Percentiles rank a stretch among this genome's conserved stretches.
Evolutionary conservation across 2,113 vertebrate species (phyloP).

Genomic region (Paradoxurus hermaphroditus): DNA sequence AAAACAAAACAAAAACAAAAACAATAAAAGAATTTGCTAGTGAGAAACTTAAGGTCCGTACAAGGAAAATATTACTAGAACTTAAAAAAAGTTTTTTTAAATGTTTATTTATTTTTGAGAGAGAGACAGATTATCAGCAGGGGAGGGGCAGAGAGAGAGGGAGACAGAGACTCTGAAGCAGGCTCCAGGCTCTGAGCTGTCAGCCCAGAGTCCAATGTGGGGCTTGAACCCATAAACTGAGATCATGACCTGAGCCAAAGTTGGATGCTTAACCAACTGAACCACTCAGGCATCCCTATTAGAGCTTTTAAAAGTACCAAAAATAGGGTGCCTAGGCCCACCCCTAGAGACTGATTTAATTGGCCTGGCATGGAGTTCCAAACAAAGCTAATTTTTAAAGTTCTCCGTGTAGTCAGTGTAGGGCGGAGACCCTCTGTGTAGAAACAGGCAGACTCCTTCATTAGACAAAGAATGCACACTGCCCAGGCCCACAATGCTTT

Average conservation of each 20-base stretch:
- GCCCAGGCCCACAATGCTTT: neutral
- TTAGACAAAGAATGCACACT: rapidly evolving
- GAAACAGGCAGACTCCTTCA: neutral
- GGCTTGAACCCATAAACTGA: too few species aligned
- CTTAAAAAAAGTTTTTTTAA: neutral
- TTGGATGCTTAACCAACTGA: too few species aligned
- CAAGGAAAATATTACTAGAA: neutral
- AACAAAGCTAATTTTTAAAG: neutral
- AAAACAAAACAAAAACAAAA: too few species aligned
- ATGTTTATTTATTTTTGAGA: too few species aligned
- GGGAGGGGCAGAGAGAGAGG: too few species aligned
- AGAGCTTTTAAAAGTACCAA: neutral
- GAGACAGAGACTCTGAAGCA: too few species aligned
- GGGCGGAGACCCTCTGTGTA: neutral
- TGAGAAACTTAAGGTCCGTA: neutral
- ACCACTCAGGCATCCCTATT: neutral
- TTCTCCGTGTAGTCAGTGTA: neutral
- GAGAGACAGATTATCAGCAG: too few species aligned
- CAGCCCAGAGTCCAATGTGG: too few species aligned
- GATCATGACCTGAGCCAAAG: too few species aligned
- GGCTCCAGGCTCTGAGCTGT: too few species aligned
- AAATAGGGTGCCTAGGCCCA: neutral
- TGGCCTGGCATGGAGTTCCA: neutral
- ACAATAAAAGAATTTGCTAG: neutral
- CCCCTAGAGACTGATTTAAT: neutral